Base-by-base conservation (phyloP, 2,888 invertebrate genomes). In the Eilema caniola region DNA sequence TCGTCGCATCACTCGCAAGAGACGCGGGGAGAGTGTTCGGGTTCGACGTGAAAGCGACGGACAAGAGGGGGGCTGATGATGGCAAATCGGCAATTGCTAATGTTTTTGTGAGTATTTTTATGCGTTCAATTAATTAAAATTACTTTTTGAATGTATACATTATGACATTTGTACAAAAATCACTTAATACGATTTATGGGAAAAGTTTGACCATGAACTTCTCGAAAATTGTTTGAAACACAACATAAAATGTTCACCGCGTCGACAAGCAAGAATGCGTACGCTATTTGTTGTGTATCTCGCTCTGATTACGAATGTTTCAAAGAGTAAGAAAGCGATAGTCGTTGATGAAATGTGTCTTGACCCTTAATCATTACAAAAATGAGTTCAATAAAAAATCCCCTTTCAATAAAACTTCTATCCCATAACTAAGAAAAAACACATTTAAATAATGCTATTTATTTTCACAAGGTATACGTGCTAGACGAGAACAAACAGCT, bases 11-110 rank as follows among this genome's bases (percentile, higher is more conserved):
- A 59, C 96, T 98, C 71, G 94, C 96, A 0, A 93, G 96, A 67
- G 97, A 97, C 78, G 97, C 97, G 24, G 98, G 98, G 0, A 96
- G 96, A 76, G 97, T 98, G 60, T 98, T 97, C 85, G 98, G 98
- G 0, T 98, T 98, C 85, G 98, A 98, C 90, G 98, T 98, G 14
- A 98, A 98, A 91, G 98, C 98, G 14, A 98, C 98, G 0, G 98
- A 98, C 88, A 96, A 97, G 71, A 95, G 96, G 31, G 98, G 98
- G 1, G 97, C 97, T 61, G 97, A 98, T 84, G 97, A 97, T 85
- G 98, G 98, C 2, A 96, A 96, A 73, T 98, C 98, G 12, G 97
- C 98, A 64, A 98, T 98, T 77, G 97, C 97, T 66, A 98, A 98
- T 88, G 98, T 98, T 72, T 98, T 98, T 89, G 98, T 98, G 89